Evolutionary conservation across 2,888 invertebrate genomes (phyloP), one percentile per base, ranked within the genome.

Genomic region (Latheticus oryzae): DNA sequence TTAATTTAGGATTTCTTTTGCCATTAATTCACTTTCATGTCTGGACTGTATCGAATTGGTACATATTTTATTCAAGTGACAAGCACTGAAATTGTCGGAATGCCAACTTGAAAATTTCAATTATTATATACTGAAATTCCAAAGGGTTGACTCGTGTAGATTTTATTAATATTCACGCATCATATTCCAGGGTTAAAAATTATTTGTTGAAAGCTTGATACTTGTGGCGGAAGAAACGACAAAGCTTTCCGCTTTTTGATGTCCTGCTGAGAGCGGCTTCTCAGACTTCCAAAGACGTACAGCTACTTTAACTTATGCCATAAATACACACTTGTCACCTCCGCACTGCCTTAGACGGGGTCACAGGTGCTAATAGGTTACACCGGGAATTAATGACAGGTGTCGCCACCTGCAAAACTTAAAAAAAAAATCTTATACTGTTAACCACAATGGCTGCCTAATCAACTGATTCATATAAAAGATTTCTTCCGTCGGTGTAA

Each of bases 401-500:
- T 64, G 65, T 63, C 62, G 59, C 63, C 64, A 64, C 64, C 60
- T 55, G 8, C 12, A 33, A 33, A 33, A 33, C 12, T 13, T 13
- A 33, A 8, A 33, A 32, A 12, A 12, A 33, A 33, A 33, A n/a
- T n/a, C n/a, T n/a, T n/a, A n/a, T n/a, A n/a, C n/a, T n/a, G n/a
- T 33, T 15, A n/a, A 33, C 15, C 7, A 8, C 12, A 33, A 12
- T 2, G 3, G 12, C 32, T 32, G 33, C 28, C 40, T 24, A 42
- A 37, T 23, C 43, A 12, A 32, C 53, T 13, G 11, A 12, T 21
- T 37, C 30, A 42, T 33, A 59, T 55, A 62, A 54, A 52, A 50
- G 68, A 68, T 70, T 71, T 67, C 70, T 68, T 66, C 68, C 67
- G 68, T 66, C 71, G 71, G 68, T 63, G 69, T 68, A 70, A 69